Evolutionary conservation across 2,797 vertebrate genomes (phyloP).

Genomic region (Cirrhinus mrigala): DNA sequence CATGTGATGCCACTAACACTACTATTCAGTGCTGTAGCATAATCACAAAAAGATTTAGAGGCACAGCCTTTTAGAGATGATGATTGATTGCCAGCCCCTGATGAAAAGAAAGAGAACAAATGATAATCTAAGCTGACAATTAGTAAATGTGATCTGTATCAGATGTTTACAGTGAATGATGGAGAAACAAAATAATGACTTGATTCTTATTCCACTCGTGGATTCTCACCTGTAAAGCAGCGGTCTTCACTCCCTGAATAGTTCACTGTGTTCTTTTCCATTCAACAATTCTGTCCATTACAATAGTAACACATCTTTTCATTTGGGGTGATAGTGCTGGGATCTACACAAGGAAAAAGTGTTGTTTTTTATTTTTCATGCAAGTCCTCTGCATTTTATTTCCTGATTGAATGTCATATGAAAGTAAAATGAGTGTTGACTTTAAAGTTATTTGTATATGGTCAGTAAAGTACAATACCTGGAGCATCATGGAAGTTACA

Average conservation of each 20-base stretch:
- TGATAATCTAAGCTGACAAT: not conserved
- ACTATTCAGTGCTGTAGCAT: not conserved
- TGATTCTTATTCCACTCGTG: not conserved
- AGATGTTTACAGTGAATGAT: not conserved
- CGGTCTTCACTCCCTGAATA: conserved; percentile 4
- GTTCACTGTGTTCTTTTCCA: not conserved
- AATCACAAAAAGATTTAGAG: not conserved
- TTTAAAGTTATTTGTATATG: not conserved
- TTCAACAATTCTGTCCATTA: not conserved
- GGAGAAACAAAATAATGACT: not conserved
- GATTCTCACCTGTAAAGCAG: conserved; percentile 5
- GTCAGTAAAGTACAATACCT: not conserved
- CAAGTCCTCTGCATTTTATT: not conserved
- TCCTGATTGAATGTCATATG: not conserved
- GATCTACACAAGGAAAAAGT: not conserved
- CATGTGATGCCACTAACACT: not conserved
- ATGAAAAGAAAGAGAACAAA: not conserved
- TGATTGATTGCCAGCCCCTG: not conserved
- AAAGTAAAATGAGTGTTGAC: not conserved
- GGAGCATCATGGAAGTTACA: not conserved
- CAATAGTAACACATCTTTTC: not conserved
- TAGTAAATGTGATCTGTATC: no score
- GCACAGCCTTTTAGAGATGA: not conserved
- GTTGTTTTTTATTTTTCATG: not conserved
- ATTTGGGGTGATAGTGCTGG: not conserved